Evolutionary conservation across 2,797 vertebrate species (phyloP), one percentile per base, ranked within the genome.

Genomic region (Toxotes lorentzi): DNA sequence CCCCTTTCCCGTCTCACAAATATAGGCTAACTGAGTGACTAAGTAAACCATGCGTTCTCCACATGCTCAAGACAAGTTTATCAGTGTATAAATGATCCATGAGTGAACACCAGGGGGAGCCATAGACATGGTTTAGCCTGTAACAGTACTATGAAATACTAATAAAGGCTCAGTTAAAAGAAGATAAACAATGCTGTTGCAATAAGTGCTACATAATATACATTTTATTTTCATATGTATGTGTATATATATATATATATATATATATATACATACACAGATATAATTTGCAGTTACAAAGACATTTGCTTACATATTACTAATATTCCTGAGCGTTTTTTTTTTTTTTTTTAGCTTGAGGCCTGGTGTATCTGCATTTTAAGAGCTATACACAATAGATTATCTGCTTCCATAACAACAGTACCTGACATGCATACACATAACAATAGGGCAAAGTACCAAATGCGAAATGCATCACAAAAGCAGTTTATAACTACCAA

Each of bases 331-430:
- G 94, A 93, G 93, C 79, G 68, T 84, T 79, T 91, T 30, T 30
- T 30, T 27, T 30, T 30, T 27, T 30, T 30, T 30, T 30, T 83
- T 88, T 81, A 95, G 96, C 96, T 95, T 96, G 95, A 96, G 95
- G 93, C 94, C 90, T 94, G 95, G 89, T 90, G 90, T 50, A 84
- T 94, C 94, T 95, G 87, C 83, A 89, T 86, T 93, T 91, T 95
- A 95, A 93, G 94, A 89, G 94, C 90, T 95, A 94, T 91, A 84
- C 45, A 93, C 86, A 92, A 94, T 35, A 73, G 59, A 78, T 67
- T 45, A 75, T 48, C 68, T 83, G 76, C 78, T 69, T 83, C 54
- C 58, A 73, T 86, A 86, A 65, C 62, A 81, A 73, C 50, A 77
- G 85, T 88, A 88, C 88, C 90, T 81, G 69, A 84, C 81, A 83